Conservation (phyloP, 2,888 invertebrate genomes). For the Periphyllus acericola region DNA sequence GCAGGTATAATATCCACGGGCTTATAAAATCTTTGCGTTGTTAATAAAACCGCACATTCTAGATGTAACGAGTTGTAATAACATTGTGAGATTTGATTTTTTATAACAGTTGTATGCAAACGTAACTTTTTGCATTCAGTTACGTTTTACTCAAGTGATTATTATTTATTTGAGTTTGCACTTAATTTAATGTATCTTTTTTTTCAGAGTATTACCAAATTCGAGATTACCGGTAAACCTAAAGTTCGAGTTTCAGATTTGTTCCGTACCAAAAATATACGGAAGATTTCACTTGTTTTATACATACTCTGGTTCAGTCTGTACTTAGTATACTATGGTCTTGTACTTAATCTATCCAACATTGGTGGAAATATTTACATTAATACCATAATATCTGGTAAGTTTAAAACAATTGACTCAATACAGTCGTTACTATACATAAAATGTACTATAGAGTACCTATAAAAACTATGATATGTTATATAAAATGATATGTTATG, state of each 20-base stretch:
- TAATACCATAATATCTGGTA: conserved; percentile 71
- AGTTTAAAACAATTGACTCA: conserved; percentile 62
- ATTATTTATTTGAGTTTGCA: neutral
- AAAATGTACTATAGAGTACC: too few relatives aligned
- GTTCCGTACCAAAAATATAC: conserved; percentile 74
- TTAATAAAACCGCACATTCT: too few relatives aligned
- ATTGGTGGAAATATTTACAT: conserved; percentile 80
- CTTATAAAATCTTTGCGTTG: neutral
- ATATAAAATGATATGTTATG: too few relatives aligned
- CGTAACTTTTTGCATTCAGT: too few relatives aligned
- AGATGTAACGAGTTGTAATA: too few relatives aligned
- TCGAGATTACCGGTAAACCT: conserved; percentile 63
- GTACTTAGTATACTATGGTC: conserved; percentile 81
- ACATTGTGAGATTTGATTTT: too few relatives aligned
- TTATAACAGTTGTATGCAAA: too few relatives aligned
- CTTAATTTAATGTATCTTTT: neutral
- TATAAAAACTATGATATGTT: too few relatives aligned
- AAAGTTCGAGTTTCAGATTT: conserved; percentile 73
- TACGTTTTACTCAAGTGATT: neutral
- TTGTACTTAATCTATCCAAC: conserved; percentile 79
- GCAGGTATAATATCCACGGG: neutral
- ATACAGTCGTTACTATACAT: too few relatives aligned
- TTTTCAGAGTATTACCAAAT: conserved; percentile 63
- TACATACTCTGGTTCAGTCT: conserved; percentile 82
- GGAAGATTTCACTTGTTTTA: conserved; percentile 77